Percentiles rank a stretch among this genome's conserved stretches.
phyloP scores from a whole-genome alignment of 37 sponge, comb jelly and placozoan genomes.

The Chondrosia reniformis region DNA sequence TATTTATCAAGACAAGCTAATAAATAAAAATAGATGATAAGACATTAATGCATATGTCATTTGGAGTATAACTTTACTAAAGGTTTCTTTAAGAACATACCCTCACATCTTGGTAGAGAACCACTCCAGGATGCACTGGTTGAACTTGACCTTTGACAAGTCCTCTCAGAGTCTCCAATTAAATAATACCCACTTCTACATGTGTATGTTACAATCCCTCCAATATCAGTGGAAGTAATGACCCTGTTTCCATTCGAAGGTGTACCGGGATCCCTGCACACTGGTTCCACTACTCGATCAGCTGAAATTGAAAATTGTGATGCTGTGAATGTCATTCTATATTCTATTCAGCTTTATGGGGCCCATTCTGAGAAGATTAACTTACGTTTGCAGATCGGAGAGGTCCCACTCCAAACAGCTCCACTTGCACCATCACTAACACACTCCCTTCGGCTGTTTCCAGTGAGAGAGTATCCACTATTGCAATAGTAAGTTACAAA shows the following conservation, averaged over 20 bases:
- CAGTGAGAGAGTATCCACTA: slow-evolving; percentile 36
- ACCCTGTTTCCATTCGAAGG: slow-evolving; percentile 22
- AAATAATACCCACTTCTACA: slow-evolving; percentile 42
- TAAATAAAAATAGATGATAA: too few species aligned
- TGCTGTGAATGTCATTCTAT: too few species aligned
- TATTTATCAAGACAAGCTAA: too few species aligned
- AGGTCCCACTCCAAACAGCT: slow-evolving; percentile 33
- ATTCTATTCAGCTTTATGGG: too few species aligned
- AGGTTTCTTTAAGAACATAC: slow-evolving; percentile 17
- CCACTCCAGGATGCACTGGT: slow-evolving; percentile 36
- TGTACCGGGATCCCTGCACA: slow-evolving; percentile 10
- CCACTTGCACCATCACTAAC: not conserved
- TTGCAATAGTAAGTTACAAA: slow-evolving; percentile 25
- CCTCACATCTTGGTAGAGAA: slow-evolving; percentile 23
- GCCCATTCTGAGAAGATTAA: too few species aligned
- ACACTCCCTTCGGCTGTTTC: slow-evolving; percentile 1
- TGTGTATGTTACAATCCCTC: slow-evolving; percentile 9
- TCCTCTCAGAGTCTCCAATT: slow-evolving; percentile 17
- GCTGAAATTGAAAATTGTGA: too few species aligned
- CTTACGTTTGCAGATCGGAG: slow-evolving; percentile 35
- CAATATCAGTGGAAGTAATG: not conserved
- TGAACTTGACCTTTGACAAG: not conserved
- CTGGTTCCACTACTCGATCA: too few species aligned
- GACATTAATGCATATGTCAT: too few species aligned
- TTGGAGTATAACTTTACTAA: too few species aligned